These are phyloP conservation scores for Tenualosa ilisha DNA, from an alignment of 2,797 vertebrate genomes.

Conservation along the genomic window DNA sequence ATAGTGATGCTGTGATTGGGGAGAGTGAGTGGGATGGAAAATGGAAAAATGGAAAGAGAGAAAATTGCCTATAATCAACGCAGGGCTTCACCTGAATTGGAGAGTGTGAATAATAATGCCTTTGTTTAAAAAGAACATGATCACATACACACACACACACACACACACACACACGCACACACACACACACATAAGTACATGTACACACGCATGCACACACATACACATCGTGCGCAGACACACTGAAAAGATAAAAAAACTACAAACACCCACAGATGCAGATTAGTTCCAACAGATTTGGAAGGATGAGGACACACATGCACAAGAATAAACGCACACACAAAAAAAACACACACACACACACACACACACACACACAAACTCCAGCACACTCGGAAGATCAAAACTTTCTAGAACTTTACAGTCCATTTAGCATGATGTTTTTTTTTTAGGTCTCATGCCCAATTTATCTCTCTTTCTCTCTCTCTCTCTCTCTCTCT, in stretches of 20 bases:
- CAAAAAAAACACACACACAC: not conserved
- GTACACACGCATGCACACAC: constrained; percentile 30
- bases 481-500: not conserved
- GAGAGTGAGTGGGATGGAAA: constrained; percentile 9
- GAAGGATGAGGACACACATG: not conserved
- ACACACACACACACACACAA: constrained; percentile 6
- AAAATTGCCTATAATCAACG: constrained; percentile 29
- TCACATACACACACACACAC: constrained; percentile 42
- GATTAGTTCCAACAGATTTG: not conserved
- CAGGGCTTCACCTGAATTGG: constrained; percentile 8
- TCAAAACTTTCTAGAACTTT: constrained; percentile 9
- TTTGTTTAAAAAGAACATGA: constrained; percentile 22
- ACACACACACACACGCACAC: constrained; percentile 29
- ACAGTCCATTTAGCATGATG: constrained; percentile 11
- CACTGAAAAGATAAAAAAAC: not conserved
- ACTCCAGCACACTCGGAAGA: not conserved
- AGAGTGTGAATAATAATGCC: constrained; percentile 29
- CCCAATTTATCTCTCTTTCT: not conserved
- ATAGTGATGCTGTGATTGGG: constrained; percentile 5
- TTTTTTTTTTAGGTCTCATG: not conserved
- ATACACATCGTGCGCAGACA: not conserved
- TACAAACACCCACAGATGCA: not conserved
- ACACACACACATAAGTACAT: constrained; percentile 20
- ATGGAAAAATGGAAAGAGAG: constrained; percentile 9
- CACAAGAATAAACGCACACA: not conserved